Conservation (phyloP, 2,797 vertebrate species). For the Carduelis carduelis region DNA sequence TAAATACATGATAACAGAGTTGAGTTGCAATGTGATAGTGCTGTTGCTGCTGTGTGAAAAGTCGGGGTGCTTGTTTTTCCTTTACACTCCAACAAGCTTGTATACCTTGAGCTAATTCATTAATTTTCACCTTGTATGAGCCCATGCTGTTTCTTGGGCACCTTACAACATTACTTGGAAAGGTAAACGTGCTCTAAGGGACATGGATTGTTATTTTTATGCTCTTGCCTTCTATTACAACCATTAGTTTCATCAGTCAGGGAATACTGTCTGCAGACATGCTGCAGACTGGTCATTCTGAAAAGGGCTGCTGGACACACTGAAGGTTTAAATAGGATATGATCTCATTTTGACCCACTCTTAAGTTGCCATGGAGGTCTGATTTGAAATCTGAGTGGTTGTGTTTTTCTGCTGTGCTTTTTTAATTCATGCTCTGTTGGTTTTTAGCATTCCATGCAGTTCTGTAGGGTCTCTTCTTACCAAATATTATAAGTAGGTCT, state of each 20-base stretch:
- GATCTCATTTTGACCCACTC: background rate
- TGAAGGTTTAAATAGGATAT: background rate
- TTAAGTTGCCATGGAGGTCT: background rate
- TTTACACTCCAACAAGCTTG: background rate
- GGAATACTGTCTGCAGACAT: background rate
- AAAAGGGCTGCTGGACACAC: background rate
- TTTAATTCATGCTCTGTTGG: background rate
- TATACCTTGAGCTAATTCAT: background rate
- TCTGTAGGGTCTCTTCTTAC: background rate
- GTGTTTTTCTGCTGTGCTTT: background rate
- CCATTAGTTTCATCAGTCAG: background rate
- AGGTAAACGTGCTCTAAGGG: background rate
- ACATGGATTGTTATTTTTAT: background rate
- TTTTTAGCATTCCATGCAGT: background rate
- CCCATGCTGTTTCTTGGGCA: background rate
- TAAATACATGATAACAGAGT: background rate
- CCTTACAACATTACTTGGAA: background rate
- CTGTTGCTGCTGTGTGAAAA: background rate
- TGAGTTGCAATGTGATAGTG: background rate
- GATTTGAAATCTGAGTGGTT: background rate
- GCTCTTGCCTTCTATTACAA: background rate
- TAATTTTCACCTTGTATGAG: background rate
- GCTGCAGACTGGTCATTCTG: background rate
- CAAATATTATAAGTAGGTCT: background rate
- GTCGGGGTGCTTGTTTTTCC: background rate